Evolutionary conservation across 2,888 invertebrate species (phyloP), one percentile per base, ranked within the genome.

Genomic region (Zaprionus bogoriensis): DNA sequence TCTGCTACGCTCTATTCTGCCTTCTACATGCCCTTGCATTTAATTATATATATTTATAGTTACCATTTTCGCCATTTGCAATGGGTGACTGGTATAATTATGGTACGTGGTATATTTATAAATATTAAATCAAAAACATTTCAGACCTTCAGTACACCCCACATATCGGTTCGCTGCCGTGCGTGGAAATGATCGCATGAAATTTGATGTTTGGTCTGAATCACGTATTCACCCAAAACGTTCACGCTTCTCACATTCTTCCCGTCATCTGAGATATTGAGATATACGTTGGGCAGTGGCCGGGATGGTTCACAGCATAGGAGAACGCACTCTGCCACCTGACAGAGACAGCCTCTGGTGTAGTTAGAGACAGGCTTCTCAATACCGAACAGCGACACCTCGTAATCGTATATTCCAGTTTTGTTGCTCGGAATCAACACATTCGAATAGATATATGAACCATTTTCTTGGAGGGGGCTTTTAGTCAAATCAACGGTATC

Each of bases 311-410:
- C 22, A 46, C 87, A 88, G 47, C 88, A 87, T n/a, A 87, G 68
- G 2, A 87, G 74, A 1, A 89, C 60, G 46, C 91, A 91, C 0
- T 79, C 52, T 46, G 77, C 87, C 3, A 88, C 14, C 9, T 77
- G 28, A 47, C 88, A 88, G 1, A 82, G 48, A 30, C 88, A 89
- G 3, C 86, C 88, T 9, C 87, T 69, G 0, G 39, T 23, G 57
- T 79, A 69, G 0, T 27, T 6, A 0, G 27, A 0, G 5, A 52
- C 48, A 0, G 2, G 0, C 1, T 19, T 7, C 0, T 4, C 0
- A 0, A 0, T 1, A 3, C n/a, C 38, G 4, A 9, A 12, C 0
- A 22, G 0, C 0, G 23, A 19, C 12, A 30, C 38, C 3, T 36
- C 28, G 20, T 70, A 72, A 14, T 72, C 27, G 25, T 66, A 82